Evolutionary conservation across 2,113 vertebrate species (phyloP).

Genomic region (Struthio camelus): DNA sequence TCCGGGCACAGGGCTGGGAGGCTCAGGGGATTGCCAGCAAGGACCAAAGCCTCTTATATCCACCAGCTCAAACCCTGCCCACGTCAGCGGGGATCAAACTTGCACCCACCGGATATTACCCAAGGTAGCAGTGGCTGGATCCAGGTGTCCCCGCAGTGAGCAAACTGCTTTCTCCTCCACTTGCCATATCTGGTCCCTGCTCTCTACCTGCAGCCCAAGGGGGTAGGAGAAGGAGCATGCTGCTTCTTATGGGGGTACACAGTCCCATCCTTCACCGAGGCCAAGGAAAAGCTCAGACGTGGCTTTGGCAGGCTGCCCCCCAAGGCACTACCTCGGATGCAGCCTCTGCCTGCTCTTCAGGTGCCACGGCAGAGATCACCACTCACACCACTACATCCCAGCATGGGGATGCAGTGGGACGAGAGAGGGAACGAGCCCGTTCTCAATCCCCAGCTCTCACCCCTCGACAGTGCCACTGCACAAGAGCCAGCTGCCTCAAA

Average conservation of each 20-base stretch:
- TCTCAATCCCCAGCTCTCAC: neutral
- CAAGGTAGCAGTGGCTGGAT: neutral
- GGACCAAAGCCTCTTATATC: slow-evolving; percentile 63
- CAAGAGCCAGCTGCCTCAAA: neutral
- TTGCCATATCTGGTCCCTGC: neutral
- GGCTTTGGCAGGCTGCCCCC: neutral
- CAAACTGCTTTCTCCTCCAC: neutral
- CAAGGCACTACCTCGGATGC: neutral
- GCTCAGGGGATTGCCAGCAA: slow-evolving; percentile 39
- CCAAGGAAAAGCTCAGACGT: neutral
- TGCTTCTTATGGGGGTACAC: neutral
- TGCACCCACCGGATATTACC: neutral
- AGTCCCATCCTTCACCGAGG: neutral
- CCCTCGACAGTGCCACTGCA: neutral
- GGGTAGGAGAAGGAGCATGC: too few species aligned
- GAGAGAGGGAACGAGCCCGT: too few species aligned
- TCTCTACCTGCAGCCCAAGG: neutral
- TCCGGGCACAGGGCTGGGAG: neutral
- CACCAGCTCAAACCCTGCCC: slow-evolving; percentile 35
- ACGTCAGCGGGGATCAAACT: neutral
- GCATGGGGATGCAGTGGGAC: neutral
- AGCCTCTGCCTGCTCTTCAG: neutral
- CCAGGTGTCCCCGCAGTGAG: neutral
- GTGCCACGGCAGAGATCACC: neutral
- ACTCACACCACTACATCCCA: neutral